A percentile compares a stretch with the other conserved stretches of the same genome.
Evolutionary conservation across 2,797 vertebrate species (phyloP).

Genomic region (Arnoldichthys spilopterus): DNA sequence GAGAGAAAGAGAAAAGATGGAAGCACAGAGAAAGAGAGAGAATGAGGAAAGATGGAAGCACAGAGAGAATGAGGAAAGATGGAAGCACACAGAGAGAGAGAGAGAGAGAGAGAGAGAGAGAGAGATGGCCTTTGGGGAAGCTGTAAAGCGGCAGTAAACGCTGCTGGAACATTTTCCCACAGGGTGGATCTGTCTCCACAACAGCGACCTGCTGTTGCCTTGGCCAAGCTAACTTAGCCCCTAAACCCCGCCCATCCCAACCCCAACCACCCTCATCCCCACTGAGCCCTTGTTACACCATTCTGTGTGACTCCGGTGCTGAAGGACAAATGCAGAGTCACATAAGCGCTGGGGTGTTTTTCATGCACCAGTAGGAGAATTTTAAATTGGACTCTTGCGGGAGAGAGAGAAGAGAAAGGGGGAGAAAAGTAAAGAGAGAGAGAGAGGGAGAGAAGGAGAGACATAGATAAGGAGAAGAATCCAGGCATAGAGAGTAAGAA

Average conservation of each 20-base stretch:
- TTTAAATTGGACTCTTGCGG: slow-evolving; percentile 54
- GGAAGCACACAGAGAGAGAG: background rate
- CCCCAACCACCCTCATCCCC: background rate
- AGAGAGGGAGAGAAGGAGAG: slow-evolving; percentile 8
- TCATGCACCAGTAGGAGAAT: slow-evolving; percentile 43
- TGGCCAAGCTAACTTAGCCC: slow-evolving; percentile 33
- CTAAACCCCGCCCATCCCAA: background rate
- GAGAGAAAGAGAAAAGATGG: background rate
- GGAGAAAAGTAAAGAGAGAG: slow-evolving; percentile 48
- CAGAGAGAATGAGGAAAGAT: background rate
- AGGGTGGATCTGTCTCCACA: slow-evolving; percentile 46
- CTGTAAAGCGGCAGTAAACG: background rate
- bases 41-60: background rate
- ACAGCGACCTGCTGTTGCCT: slow-evolving; percentile 44
- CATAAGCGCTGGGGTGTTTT: slow-evolving; percentile 37
- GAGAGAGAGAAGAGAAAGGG: slow-evolving; percentile 11
- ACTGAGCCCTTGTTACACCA: slow-evolving; percentile 28
- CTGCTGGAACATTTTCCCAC: slow-evolving; percentile 43
- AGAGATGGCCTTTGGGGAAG: background rate
- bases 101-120: background rate
- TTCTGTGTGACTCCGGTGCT: slow-evolving; percentile 29
- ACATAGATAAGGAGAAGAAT: background rate
- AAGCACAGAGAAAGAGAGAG: background rate
- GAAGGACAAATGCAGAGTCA: slow-evolving; percentile 46
- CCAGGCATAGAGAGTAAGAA: background rate